Conservation (phyloP, 2,888 invertebrate species). For the Hipparchia sbordonii region DNA sequence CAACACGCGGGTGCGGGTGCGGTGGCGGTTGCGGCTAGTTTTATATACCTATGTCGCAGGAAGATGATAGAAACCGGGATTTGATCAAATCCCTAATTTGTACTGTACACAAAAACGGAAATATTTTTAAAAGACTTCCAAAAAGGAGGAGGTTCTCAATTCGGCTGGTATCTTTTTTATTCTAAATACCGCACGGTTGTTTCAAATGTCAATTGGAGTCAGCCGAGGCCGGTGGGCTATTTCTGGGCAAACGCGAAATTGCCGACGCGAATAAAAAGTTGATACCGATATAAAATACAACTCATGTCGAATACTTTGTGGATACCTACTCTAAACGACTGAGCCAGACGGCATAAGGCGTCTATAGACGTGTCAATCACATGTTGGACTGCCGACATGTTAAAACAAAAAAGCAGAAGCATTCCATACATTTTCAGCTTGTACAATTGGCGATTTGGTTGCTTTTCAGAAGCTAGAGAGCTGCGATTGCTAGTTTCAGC, state of each 20-base stretch:
- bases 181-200: constrained; percentile 9
- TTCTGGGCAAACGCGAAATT: constrained; percentile 31
- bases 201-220: constrained; percentile 28
- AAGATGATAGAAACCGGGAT: too few relatives aligned
- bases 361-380: neutral
- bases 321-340: neutral
- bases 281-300: constrained; percentile 23
- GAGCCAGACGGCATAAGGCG: neutral
- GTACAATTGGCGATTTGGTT: too few relatives aligned
- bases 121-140: too few relatives aligned
- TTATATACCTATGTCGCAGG: too few relatives aligned
- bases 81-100: too few relatives aligned
- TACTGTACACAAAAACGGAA: too few relatives aligned
- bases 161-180: too few relatives aligned
- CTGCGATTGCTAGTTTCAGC: too few relatives aligned
- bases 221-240: constrained; percentile 29
- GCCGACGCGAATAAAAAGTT: constrained; percentile 30
- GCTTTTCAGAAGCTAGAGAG: too few relatives aligned
- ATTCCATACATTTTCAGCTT: neutral
- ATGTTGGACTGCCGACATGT: neutral
- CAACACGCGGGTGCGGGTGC: too few relatives aligned
- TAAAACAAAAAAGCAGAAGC: neutral
- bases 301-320: neutral
- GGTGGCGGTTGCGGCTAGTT: too few relatives aligned
- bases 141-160: too few relatives aligned